Percentiles rank a stretch among this genome's conserved stretches.
phyloP scores from a whole-genome alignment of 2,888 invertebrate genomes.

The Cosmia pyralina region DNA sequence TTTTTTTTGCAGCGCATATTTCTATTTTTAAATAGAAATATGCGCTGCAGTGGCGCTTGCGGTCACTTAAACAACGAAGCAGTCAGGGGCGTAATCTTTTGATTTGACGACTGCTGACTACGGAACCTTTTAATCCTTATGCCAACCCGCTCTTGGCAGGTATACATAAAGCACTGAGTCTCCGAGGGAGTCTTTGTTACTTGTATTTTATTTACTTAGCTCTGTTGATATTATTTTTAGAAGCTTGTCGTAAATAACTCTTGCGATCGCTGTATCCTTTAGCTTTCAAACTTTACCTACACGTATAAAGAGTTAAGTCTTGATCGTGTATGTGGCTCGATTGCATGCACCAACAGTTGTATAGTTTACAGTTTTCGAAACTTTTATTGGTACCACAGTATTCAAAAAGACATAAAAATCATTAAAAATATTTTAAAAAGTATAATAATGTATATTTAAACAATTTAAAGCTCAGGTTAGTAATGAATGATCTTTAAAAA shows the following conservation, averaged over 20 bases:
- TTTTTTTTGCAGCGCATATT: too few species aligned
- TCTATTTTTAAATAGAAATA: too few species aligned
- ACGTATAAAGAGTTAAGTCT: not conserved
- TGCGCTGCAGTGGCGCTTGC: too few species aligned
- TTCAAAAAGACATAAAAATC: too few species aligned
- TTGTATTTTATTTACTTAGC: slow-evolving; percentile 62
- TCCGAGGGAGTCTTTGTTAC: slow-evolving; percentile 51
- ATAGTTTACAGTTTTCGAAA: not conserved
- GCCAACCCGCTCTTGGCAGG: not conserved
- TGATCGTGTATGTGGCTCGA: not conserved
- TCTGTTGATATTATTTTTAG: slow-evolving; percentile 59
- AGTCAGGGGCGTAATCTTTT: too few species aligned
- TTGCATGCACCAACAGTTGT: not conserved
- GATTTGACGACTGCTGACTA: not conserved
- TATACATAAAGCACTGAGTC: slow-evolving; percentile 50
- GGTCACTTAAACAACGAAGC: too few species aligned
- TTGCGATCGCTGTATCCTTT: not conserved
- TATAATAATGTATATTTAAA: too few species aligned
- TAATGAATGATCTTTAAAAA: too few species aligned
- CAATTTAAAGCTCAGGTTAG: too few species aligned
- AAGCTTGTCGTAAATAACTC: slow-evolving; percentile 41
- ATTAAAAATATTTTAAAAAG: too few species aligned
- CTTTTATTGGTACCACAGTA: too few species aligned
- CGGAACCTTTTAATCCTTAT: slow-evolving; percentile 32
- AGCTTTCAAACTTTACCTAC: not conserved